Evolutionary conservation across 2,797 vertebrate species (phyloP).

Genomic region (Myotis vivesi): DNA sequence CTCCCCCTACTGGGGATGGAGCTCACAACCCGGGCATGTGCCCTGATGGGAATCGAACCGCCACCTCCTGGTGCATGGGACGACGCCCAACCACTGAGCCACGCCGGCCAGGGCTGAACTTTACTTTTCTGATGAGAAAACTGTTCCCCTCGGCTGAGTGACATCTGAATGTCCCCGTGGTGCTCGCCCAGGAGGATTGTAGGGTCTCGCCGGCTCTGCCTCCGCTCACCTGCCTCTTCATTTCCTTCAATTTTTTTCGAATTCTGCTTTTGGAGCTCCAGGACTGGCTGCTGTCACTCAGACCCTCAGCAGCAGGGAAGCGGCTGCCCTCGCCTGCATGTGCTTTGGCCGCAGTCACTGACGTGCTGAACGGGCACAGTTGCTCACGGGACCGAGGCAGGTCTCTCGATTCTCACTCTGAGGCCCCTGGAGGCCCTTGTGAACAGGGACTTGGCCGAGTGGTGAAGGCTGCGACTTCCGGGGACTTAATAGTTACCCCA

Average conservation of each 20-base stretch:
- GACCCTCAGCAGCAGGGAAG: neutral
- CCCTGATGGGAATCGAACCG: neutral
- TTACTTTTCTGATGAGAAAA: neutral
- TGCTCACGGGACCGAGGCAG: neutral
- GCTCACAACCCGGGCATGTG: neutral
- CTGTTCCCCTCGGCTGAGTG: neutral
- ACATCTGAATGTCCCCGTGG: neutral
- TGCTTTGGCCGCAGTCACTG: neutral
- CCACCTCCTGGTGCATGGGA: neutral
- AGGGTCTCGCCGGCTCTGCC: accelerated
- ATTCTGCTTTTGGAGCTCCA: neutral
- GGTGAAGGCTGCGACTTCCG: neutral
- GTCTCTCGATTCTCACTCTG: neutral
- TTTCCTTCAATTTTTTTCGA: neutral
- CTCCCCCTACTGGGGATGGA: too few species aligned
- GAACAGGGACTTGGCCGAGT: neutral
- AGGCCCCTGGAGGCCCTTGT: neutral
- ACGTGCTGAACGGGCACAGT: neutral
- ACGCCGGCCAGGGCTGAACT: neutral
- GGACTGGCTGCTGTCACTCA: neutral
- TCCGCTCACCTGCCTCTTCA: neutral
- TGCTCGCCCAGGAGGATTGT: accelerated
- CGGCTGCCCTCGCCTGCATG: too few species aligned
- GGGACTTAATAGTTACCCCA: neutral
- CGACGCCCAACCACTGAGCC: neutral